Evolutionary conservation across 2,797 vertebrate species (phyloP).

Genomic region (Sebastiscus tertius): DNA sequence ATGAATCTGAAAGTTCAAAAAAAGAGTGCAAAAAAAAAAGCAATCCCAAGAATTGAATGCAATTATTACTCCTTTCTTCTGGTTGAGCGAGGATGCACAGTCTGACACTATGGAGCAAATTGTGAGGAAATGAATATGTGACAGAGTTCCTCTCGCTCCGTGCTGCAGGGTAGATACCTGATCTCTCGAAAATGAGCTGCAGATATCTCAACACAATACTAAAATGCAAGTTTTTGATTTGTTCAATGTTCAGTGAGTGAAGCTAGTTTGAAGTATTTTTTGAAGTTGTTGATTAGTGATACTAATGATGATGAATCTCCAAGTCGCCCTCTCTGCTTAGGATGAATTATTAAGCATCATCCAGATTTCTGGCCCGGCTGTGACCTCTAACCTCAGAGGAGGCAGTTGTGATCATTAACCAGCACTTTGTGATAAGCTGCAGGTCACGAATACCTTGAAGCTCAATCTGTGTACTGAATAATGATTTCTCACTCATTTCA

Average conservation of each 20-base stretch:
- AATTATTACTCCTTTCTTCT: neutral
- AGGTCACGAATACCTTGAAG: neutral
- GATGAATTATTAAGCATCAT: conserved; percentile 40
- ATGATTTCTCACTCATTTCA: neutral
- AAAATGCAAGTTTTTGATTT: neutral
- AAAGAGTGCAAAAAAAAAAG: neutral
- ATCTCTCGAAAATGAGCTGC: neutral
- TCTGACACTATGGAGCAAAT: neutral
- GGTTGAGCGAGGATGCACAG: neutral
- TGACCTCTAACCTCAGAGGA: conserved; percentile 38
- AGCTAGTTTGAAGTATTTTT: neutral
- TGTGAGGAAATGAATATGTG: neutral
- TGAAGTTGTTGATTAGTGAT: neutral
- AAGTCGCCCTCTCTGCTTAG: neutral
- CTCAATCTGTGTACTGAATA: conserved; percentile 10
- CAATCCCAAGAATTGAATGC: neutral
- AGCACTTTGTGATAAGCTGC: neutral
- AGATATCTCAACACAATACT: neutral
- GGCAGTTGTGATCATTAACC: conserved; percentile 3
- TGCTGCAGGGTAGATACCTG: neutral
- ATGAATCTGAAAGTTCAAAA: neutral
- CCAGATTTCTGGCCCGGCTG: neutral
- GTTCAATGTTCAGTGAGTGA: neutral
- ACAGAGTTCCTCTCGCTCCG: neutral
- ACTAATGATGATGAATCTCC: neutral